A percentile compares a stretch with the other conserved stretches of the same genome.
These are phyloP conservation scores for Gavia stellata DNA, from an alignment of 2,113 vertebrate species.

Conservation along the genomic window DNA sequence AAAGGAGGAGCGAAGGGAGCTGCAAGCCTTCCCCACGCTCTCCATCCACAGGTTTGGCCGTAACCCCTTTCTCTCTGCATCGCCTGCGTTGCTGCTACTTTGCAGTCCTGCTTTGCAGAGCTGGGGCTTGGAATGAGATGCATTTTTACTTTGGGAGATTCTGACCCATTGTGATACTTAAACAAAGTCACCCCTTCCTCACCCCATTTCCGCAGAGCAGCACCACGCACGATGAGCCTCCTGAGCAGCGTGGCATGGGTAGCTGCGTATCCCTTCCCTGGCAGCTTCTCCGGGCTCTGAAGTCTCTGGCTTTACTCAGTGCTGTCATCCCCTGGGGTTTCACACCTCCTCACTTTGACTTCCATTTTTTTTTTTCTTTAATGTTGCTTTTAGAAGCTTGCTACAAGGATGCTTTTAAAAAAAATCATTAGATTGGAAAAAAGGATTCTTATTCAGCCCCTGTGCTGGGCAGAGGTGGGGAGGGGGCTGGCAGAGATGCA, in stretches of 20 bases:
- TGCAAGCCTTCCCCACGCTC: neutral
- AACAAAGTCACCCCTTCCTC: neutral
- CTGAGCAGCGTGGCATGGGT: fast-evolving
- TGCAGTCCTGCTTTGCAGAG: neutral
- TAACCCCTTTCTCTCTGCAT: neutral
- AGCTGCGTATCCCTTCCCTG: neutral
- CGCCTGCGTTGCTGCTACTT: neutral
- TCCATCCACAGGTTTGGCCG: neutral
- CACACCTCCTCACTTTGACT: neutral
- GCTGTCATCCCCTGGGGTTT: neutral
- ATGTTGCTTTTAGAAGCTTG: neutral
- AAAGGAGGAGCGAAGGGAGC: neutral
- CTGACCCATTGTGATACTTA: neutral
- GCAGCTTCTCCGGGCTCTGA: neutral
- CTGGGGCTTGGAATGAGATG: neutral
- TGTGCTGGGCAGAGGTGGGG: neutral
- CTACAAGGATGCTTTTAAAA: neutral
- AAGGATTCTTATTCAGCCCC: neutral
- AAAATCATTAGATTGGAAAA: neutral
- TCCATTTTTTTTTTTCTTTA: neutral
- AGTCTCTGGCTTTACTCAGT: neutral
- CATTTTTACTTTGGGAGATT: neutral
- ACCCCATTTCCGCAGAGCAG: neutral
- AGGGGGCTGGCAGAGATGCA: neutral
- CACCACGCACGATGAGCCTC: fast-evolving